phyloP scores from a whole-genome alignment of 2,797 vertebrate genomes.

The Ispidina lecontei region DNA sequence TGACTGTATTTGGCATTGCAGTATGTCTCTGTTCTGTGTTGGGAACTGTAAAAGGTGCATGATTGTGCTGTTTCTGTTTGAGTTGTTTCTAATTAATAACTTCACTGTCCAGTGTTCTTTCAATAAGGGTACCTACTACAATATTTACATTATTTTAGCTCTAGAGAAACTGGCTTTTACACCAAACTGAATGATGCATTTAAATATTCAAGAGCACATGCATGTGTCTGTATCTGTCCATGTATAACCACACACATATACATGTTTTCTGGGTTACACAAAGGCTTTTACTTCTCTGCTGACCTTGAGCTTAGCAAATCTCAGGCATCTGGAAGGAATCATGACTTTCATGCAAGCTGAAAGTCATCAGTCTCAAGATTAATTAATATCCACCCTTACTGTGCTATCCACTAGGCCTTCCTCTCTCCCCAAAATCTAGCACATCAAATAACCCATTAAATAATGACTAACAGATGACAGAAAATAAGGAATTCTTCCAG shows the following conservation, averaged over 20 bases:
- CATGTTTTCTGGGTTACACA: background rate
- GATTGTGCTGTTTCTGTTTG: constrained; percentile 77
- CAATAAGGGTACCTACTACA: constrained; percentile 81
- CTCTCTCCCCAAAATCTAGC: background rate
- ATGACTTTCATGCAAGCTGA: background rate
- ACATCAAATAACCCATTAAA: background rate
- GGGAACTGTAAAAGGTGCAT: constrained; percentile 72
- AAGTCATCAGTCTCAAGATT: background rate
- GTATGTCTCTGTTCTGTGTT: constrained; percentile 78
- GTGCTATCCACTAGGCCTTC: background rate
- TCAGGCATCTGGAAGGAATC: constrained; percentile 9
- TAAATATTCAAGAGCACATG: background rate
- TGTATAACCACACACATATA: background rate
- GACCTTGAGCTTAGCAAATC: background rate
- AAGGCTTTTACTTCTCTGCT: background rate
- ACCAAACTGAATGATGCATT: constrained; percentile 74
- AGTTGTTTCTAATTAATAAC: constrained; percentile 73
- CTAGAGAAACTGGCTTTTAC: constrained; percentile 3
- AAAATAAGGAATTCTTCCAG: background rate
- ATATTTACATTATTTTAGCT: constrained; percentile 39
- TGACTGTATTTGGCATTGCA: constrained; percentile 65
- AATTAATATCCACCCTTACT: background rate
- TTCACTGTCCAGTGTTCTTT: constrained; percentile 82
- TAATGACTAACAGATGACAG: background rate
- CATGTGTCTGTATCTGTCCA: background rate